These are phyloP conservation scores for Glareola pratincola DNA, from an alignment of 2,113 vertebrate species.

Conservation along the genomic window DNA sequence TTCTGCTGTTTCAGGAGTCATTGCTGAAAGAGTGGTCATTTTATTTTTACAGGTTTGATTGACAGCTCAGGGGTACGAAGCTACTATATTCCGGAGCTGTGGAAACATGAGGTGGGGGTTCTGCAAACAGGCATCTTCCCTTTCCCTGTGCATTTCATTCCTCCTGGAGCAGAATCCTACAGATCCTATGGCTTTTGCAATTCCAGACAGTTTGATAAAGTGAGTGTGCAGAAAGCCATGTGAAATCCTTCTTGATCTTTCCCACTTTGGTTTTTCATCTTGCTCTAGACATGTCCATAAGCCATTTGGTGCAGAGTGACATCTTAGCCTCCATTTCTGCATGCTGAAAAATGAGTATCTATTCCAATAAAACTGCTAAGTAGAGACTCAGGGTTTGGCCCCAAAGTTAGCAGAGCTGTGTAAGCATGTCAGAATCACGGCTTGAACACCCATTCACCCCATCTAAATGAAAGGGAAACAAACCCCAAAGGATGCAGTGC, in stretches of 20 bases:
- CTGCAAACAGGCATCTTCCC: conserved; percentile 69
- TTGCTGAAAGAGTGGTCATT: not conserved
- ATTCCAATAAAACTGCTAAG: not conserved
- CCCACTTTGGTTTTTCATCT: not conserved
- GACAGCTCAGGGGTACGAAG: conserved; percentile 80
- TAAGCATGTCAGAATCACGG: not conserved
- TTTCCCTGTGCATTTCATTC: conserved; percentile 69
- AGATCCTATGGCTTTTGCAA: conserved; percentile 77
- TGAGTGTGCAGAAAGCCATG: conserved; percentile 5
- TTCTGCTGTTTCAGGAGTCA: not conserved
- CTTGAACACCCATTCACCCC: not conserved
- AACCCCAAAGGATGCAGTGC: not conserved
- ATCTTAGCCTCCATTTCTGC: not conserved
- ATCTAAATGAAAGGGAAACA: not conserved
- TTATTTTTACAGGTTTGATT: conserved; percentile 57
- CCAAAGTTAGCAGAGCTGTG: not conserved
- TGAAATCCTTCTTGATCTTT: not conserved
- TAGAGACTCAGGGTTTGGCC: not conserved
- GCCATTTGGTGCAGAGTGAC: not conserved
- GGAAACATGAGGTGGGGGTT: conserved; percentile 71
- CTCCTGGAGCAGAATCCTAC: conserved; percentile 75
- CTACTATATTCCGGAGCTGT: conserved; percentile 68
- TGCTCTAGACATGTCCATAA: not conserved
- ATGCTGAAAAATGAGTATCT: not conserved
- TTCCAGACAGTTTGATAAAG: conserved; percentile 74